phyloP scores from a whole-genome alignment of 2,888 invertebrate species.

The Panopea generosa region DNA sequence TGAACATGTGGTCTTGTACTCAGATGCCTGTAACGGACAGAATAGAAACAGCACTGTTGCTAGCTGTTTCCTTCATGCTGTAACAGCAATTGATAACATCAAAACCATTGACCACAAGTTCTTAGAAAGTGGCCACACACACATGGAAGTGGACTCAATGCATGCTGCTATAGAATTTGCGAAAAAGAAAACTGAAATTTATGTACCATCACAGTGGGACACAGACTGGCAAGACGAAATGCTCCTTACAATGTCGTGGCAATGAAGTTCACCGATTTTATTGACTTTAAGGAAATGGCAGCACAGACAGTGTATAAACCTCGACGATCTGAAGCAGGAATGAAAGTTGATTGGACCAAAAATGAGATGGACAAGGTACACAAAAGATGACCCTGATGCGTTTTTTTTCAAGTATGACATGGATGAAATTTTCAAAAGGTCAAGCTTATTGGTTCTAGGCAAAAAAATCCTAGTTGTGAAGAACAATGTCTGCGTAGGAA shows the following conservation, averaged over 20 bases:
- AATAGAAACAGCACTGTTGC: constrained; percentile 44
- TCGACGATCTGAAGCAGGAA: too few relatives aligned
- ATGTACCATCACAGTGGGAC: constrained; percentile 36
- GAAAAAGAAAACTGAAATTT: constrained; percentile 41
- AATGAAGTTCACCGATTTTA: neutral
- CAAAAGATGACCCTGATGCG: too few relatives aligned
- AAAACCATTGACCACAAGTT: constrained; percentile 46
- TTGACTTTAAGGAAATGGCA: neutral
- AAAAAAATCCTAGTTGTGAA: too few relatives aligned
- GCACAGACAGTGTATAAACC: neutral
- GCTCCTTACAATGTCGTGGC: neutral
- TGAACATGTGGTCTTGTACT: constrained; percentile 50
- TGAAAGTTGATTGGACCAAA: constrained; percentile 1
- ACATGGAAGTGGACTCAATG: constrained; percentile 54
- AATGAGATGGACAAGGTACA: too few relatives aligned
- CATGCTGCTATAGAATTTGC: constrained; percentile 43
- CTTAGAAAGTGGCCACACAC: constrained; percentile 49
- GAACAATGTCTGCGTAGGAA: too few relatives aligned
- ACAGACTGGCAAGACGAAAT: constrained; percentile 22
- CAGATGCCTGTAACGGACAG: constrained; percentile 24
- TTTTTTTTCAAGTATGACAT: too few relatives aligned
- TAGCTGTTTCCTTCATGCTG: constrained; percentile 28
- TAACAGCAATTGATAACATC: constrained; percentile 16
- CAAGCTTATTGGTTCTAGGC: too few relatives aligned
- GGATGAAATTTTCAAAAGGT: too few relatives aligned